Percentiles rank a stretch among this genome's conserved stretches.
Evolutionary conservation across 2,797 vertebrate genomes (phyloP).

Genomic region (Malacoraja senta): DNA sequence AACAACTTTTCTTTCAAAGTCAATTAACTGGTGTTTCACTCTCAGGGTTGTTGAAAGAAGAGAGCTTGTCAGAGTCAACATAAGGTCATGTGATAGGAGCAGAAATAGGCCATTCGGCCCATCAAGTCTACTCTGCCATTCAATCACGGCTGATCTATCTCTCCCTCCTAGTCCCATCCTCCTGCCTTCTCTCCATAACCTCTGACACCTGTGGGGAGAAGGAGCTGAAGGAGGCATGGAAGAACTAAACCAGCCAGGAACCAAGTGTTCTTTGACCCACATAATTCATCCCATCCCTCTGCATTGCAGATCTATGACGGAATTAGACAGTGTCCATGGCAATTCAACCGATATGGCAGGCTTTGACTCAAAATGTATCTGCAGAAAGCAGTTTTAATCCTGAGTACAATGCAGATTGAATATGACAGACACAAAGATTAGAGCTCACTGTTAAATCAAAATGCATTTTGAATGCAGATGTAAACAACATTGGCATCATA

Average conservation of each 20-base stretch:
- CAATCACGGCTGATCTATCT: too few species aligned
- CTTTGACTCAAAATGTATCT: neutral
- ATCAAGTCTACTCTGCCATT: too few species aligned
- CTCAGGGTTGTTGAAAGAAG: neutral
- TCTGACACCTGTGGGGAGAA: too few species aligned
- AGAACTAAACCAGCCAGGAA: neutral
- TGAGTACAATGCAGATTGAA: neutral
- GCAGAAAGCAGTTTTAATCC: neutral
- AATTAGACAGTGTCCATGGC: neutral
- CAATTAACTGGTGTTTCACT: neutral
- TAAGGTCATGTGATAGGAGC: neutral
- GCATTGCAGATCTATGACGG: neutral
- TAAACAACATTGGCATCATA: neutral
- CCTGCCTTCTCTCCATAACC: too few species aligned
- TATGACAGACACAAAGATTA: neutral
- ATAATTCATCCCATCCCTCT: neutral
- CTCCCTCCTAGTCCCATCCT: too few species aligned
- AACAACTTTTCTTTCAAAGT: neutral
- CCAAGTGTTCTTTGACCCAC: neutral
- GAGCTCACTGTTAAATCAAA: neutral
- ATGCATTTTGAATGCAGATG: neutral
- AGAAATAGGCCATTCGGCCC: too few species aligned
- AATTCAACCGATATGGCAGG: neutral
- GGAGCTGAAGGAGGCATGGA: neutral
- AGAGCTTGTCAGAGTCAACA: neutral